Percentiles rank a stretch among this genome's conserved stretches.
Conservation (phyloP, 2,113 vertebrate genomes). For the Sardina pilchardus region DNA sequence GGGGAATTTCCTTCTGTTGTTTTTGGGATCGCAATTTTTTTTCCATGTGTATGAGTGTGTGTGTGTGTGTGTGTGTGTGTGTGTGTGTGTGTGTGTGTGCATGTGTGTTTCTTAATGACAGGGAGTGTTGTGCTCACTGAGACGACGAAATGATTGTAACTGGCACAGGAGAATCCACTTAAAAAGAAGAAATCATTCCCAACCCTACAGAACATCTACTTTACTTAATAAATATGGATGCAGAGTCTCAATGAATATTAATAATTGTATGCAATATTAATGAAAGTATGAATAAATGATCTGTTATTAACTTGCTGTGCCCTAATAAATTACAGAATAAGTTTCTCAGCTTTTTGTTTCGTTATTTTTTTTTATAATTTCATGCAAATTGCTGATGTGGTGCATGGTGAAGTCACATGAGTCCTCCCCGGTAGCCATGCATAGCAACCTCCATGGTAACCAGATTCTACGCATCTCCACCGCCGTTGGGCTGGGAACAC, state of each 20-base stretch:
- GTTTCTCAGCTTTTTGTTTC: constrained; percentile 40
- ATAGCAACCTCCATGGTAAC: not conserved
- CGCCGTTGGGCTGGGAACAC: too few relatives aligned
- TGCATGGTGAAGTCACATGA: not conserved
- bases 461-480: not conserved
- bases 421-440: not conserved
- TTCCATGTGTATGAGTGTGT: too few relatives aligned
- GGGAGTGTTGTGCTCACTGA: too few relatives aligned
- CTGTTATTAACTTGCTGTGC: constrained; percentile 52
- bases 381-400: constrained; percentile 40
- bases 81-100: too few relatives aligned
- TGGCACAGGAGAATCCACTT: not conserved
- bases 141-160: too few relatives aligned
- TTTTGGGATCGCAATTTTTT: too few relatives aligned
- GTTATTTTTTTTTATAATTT: constrained; percentile 45
- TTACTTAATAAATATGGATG: constrained; percentile 53
- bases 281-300: constrained; percentile 56
- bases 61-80: too few relatives aligned
- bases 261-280: constrained; percentile 54
- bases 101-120: too few relatives aligned
- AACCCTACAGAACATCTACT: constrained; percentile 41
- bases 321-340: constrained; percentile 47
- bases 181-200: constrained; percentile 33
- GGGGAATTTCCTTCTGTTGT: not conserved
- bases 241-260: constrained; percentile 48